A percentile compares a stretch with the other conserved stretches of the same genome.
These are phyloP conservation scores for Aythya baeri DNA, from an alignment of 2,113 vertebrate genomes.

Conservation along the genomic window DNA sequence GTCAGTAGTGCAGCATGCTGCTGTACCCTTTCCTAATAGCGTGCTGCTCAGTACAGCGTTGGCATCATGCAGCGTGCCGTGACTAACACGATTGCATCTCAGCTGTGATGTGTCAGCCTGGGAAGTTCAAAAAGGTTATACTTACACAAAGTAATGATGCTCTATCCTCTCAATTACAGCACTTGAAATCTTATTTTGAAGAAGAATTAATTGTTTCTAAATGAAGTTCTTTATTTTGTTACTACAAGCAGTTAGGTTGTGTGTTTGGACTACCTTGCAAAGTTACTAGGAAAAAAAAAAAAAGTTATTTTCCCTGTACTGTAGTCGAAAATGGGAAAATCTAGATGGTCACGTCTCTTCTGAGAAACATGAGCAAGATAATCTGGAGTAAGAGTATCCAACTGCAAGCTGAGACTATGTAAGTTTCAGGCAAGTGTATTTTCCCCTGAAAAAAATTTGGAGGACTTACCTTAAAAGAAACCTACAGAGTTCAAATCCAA, in stretches of 20 bases:
- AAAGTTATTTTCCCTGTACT: not conserved
- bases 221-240: not conserved
- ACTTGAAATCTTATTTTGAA: not conserved
- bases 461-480: not conserved
- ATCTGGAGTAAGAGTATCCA: not conserved
- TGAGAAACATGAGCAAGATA: not conserved
- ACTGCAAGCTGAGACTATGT: not conserved
- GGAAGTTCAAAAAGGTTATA: slow-evolving; percentile 38
- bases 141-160: not conserved
- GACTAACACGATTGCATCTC: slow-evolving; percentile 15
- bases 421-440: not conserved
- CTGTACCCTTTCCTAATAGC: not conserved
- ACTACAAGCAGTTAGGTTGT: not conserved
- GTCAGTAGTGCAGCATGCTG: not conserved
- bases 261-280: not conserved
- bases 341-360: not conserved
- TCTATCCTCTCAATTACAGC: not conserved
- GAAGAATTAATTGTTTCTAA: not conserved
- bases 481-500: not conserved
- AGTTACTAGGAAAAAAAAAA: not conserved
- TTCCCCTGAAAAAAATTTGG: not conserved
- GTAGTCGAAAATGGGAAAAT: not conserved
- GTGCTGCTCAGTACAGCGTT: slow-evolving; percentile 2
- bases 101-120: slow-evolving; percentile 28
- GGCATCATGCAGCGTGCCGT: slow-evolving; percentile 4